Evolutionary conservation across 2,797 vertebrate genomes (phyloP).

Genomic region (Acomys russatus): DNA sequence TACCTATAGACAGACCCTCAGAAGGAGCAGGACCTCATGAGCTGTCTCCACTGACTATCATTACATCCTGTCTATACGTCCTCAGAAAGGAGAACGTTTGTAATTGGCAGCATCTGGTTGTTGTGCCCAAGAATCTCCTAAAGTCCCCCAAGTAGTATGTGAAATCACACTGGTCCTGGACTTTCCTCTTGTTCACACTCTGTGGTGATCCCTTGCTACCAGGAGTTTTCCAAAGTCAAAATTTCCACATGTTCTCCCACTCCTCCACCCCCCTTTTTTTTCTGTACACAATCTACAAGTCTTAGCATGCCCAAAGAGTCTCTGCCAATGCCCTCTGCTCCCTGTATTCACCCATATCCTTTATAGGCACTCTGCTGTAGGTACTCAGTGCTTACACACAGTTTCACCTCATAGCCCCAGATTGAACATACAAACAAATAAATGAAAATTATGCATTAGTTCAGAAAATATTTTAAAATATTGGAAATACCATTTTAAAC

Average conservation of each 20-base stretch:
- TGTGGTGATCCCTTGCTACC: background rate
- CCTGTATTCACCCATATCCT: background rate
- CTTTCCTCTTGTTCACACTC: background rate
- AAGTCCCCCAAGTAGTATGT: background rate
- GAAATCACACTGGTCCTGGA: background rate
- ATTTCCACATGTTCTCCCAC: background rate
- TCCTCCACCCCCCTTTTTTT: too few species aligned
- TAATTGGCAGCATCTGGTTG: background rate
- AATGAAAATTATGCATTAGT: background rate
- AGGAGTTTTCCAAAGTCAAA: background rate
- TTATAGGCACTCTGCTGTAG: background rate
- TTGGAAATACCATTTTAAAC: background rate
- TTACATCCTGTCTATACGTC: background rate
- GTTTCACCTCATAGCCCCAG: background rate
- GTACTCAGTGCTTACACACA: rapidly evolving
- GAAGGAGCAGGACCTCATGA: background rate
- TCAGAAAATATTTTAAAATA: background rate
- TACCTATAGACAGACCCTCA: background rate
- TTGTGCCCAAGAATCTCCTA: background rate
- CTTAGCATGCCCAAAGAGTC: background rate
- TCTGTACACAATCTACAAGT: background rate
- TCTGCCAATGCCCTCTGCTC: background rate
- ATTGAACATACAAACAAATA: background rate
- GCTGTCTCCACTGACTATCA: background rate
- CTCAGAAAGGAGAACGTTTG: background rate